These are phyloP conservation scores for Ectobius pallidus DNA, from an alignment of 2,888 invertebrate species.

Conservation along the genomic window DNA sequence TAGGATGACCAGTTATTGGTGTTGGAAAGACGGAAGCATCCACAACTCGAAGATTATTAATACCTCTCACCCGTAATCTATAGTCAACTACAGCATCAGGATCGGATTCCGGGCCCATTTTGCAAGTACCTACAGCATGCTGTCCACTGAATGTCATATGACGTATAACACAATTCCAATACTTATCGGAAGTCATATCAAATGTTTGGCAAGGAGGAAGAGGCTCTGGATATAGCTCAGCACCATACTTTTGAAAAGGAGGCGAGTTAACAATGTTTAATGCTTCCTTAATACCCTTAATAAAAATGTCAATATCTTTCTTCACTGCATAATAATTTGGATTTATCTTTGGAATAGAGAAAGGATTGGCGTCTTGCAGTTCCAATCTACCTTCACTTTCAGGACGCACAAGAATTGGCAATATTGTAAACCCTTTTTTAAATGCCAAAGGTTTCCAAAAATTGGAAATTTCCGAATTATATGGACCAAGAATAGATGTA, in stretches of 20 bases:
- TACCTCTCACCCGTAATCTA: neutral
- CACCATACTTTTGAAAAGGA: neutral
- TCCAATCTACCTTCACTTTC: neutral
- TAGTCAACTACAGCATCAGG: neutral
- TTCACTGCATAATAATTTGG: neutral
- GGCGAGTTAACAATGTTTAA: neutral
- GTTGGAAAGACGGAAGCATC: neutral
- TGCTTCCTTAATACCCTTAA: neutral
- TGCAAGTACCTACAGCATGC: neutral
- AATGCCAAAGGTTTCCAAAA: neutral
- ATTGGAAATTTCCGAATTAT: neutral
- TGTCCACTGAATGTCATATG: neutral
- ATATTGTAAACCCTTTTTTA: neutral
- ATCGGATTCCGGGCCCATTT: neutral
- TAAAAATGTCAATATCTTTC: neutral
- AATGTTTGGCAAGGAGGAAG: neutral
- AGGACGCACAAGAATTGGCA: neutral
- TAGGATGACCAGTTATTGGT: neutral
- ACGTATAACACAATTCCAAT: neutral
- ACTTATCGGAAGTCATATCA: neutral
- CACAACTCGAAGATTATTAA: neutral
- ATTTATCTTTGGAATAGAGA: neutral
- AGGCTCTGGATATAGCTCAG: neutral
- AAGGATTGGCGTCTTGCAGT: neutral
- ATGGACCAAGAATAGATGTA: neutral